phyloP scores from a whole-genome alignment of 2,113 vertebrate genomes.

The Aptenodytes forsteri region DNA sequence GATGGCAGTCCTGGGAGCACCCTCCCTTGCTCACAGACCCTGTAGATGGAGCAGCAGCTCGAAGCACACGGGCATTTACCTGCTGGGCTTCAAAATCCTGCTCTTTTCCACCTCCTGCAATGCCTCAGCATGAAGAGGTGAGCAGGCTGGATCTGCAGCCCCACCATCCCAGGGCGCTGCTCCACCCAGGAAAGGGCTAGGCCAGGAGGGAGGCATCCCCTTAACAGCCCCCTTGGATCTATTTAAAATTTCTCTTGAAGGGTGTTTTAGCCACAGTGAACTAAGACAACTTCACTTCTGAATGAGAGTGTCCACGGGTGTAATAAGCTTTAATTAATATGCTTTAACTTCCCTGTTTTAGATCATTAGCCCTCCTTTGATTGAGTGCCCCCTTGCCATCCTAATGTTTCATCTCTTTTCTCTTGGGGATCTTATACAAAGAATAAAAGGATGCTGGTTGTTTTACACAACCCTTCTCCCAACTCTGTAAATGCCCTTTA shows the following conservation, averaged over 20 bases:
- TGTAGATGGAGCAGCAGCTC: background rate
- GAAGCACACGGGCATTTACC: background rate
- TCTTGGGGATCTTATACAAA: background rate
- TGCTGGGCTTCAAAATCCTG: background rate
- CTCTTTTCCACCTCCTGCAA: background rate
- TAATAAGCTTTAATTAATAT: background rate
- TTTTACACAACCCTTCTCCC: background rate
- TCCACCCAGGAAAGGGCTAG: background rate
- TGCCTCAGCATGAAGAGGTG: accelerated
- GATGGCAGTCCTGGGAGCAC: background rate
- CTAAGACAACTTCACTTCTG: background rate
- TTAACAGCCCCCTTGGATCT: background rate
- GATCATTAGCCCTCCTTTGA: background rate
- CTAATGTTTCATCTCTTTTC: background rate
- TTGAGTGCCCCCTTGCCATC: background rate
- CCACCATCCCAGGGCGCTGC: background rate
- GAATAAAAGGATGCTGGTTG: background rate
- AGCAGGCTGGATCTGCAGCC: background rate
- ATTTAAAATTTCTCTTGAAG: background rate
- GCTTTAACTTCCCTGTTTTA: background rate
- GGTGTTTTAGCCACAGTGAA: background rate
- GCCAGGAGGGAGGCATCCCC: background rate
- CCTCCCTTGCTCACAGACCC: background rate
- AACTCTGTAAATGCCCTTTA: background rate
- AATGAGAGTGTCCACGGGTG: background rate